A percentile compares a stretch with the other conserved stretches of the same genome.
These are phyloP conservation scores for Acanthopleura granulata DNA, from an alignment of 2,888 invertebrate genomes.

Conservation along the genomic window DNA sequence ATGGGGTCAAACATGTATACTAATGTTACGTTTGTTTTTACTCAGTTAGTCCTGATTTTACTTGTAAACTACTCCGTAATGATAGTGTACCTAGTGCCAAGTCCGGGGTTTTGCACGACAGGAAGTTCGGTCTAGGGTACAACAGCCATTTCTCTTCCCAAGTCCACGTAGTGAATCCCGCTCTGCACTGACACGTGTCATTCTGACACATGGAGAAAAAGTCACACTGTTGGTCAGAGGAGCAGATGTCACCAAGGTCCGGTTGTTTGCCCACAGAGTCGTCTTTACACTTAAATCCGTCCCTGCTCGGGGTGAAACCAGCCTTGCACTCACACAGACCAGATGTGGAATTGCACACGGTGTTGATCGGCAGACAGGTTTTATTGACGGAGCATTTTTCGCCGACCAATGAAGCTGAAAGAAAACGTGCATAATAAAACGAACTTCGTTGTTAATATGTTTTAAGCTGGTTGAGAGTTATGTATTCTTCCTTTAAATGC, in stretches of 20 bases:
- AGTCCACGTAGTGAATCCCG: not conserved
- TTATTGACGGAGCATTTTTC: not conserved
- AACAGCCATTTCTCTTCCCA: not conserved
- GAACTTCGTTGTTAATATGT: not conserved
- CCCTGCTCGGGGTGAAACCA: not conserved
- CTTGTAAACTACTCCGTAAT: too few relatives aligned
- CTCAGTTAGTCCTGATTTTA: too few relatives aligned
- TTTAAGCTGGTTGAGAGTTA: not conserved
- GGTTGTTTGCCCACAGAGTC: not conserved
- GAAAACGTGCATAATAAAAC: not conserved
- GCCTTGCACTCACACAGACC: not conserved
- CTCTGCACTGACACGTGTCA: not conserved
- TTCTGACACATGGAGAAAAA: not conserved
- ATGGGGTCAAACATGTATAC: too few relatives aligned
- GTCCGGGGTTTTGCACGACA: not conserved
- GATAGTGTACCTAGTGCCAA: not conserved
- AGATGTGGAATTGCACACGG: not conserved
- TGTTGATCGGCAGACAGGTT: not conserved
- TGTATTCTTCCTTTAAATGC: not conserved
- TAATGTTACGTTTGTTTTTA: too few relatives aligned
- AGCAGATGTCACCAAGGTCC: not conserved
- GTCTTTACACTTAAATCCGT: slow-evolving; percentile 7
- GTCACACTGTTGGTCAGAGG: not conserved
- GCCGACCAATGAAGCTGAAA: not conserved
- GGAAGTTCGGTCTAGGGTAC: not conserved